Conservation (phyloP, 2,797 vertebrate species). For the Betta splendens region DNA sequence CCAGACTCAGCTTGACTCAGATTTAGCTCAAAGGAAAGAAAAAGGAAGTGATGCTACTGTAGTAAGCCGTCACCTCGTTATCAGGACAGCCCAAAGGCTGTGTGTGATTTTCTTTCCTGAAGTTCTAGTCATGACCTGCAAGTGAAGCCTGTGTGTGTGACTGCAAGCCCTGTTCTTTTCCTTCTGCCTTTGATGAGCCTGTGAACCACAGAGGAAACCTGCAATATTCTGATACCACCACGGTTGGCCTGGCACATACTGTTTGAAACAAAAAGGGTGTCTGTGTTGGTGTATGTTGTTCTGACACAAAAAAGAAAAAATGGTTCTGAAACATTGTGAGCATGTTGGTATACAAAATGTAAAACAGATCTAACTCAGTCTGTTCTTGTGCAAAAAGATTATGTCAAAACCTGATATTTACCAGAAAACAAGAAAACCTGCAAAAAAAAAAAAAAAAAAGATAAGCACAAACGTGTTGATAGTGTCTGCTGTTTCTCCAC, state of each 20-base stretch:
- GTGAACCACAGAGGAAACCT: conserved; percentile 45
- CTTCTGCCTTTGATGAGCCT: conserved; percentile 60
- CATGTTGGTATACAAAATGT: conserved; percentile 82
- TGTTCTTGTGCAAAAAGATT: conserved; percentile 81
- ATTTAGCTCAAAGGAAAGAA: conserved; percentile 45
- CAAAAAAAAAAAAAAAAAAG: conserved; percentile 55
- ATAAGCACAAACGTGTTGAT: conserved; percentile 83
- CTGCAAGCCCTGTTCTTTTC: conserved; percentile 36
- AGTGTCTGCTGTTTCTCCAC: conserved; percentile 81
- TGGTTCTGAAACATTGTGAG: conserved; percentile 79
- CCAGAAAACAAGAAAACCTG: conserved; percentile 56
- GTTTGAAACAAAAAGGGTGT: conserved; percentile 55
- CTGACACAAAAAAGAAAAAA: conserved; percentile 65
- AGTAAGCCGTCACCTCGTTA: conserved; percentile 48
- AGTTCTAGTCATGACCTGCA: conserved; percentile 40
- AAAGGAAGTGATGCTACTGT: conserved; percentile 30
- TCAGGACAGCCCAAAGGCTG: conserved; percentile 36
- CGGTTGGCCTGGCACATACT: conserved; percentile 52
- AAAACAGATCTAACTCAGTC: conserved; percentile 77
- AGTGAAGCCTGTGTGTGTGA: conserved; percentile 45
- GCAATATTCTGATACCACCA: conserved; percentile 38
- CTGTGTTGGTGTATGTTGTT: conserved; percentile 75
- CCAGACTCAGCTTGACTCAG: conserved; percentile 35
- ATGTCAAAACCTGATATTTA: conserved; percentile 74
- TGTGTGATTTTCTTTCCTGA: conserved; percentile 47